Percentiles rank a stretch among this genome's conserved stretches.
Conservation (phyloP, 2,888 invertebrate species). For the Globia sparganii region DNA sequence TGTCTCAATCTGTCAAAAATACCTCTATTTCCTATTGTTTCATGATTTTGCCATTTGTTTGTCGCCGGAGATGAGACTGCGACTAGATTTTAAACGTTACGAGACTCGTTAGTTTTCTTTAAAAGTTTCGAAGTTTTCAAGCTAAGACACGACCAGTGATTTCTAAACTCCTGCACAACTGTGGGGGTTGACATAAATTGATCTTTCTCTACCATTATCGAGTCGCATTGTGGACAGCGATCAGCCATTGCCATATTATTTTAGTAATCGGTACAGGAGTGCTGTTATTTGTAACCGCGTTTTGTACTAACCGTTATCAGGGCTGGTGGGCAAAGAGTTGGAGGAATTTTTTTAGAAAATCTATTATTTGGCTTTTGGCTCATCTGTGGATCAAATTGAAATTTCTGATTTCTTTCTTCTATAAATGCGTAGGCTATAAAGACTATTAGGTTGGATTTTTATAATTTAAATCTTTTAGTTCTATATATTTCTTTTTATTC, state of each 20-base stretch:
- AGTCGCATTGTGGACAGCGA: slow-evolving; percentile 39
- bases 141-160: not conserved
- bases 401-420: not conserved
- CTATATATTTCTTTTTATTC: no score
- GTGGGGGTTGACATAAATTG: slow-evolving; percentile 18
- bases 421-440: no score
- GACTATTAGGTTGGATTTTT: no score
- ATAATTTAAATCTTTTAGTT: no score
- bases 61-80: no score
- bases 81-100: no score
- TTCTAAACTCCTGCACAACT: slow-evolving; percentile 3
- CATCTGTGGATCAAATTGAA: not conserved
- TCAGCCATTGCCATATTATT: slow-evolving; percentile 41
- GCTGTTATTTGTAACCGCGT: slow-evolving; percentile 55
- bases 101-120: not conserved
- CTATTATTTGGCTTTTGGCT: not conserved
- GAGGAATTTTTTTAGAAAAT: not conserved
- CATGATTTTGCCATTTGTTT: no score
- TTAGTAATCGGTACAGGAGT: slow-evolving; percentile 42
- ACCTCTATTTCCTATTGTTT: no score
- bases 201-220: slow-evolving; percentile 26
- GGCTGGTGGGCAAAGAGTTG: slow-evolving; percentile 17
- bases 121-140: not conserved
- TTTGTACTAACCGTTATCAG: slow-evolving; percentile 40
- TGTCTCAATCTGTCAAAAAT: no score